Conservation (phyloP, 2,797 vertebrate genomes). For the Pyrocephalus nanus region DNA sequence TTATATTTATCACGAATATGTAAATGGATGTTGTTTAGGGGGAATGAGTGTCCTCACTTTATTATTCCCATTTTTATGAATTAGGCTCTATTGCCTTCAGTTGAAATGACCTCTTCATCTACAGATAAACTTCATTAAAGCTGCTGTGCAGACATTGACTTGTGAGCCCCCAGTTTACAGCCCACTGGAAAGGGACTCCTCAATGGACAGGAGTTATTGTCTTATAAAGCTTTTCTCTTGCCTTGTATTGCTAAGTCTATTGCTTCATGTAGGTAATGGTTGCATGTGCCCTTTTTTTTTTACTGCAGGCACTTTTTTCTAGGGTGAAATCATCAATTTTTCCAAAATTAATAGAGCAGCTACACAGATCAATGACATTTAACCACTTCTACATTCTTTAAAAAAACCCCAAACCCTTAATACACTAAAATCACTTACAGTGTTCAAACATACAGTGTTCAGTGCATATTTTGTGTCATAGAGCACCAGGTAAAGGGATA, state of each 20-base stretch:
- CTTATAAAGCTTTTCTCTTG: neutral
- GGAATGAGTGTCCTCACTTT: neutral
- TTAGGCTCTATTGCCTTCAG: fast-evolving
- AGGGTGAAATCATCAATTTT: neutral
- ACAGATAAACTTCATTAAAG: neutral
- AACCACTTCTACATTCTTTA: neutral
- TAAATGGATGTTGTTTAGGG: neutral
- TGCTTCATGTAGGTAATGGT: neutral
- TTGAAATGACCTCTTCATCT: neutral
- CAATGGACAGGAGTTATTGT: neutral
- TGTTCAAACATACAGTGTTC: neutral
- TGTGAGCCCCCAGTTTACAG: neutral
- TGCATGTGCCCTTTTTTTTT: neutral
- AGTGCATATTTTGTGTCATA: neutral
- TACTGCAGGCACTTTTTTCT: neutral
- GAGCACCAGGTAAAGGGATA: neutral
- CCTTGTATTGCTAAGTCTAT: neutral
- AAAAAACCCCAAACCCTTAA: neutral
- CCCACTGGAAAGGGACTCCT: neutral
- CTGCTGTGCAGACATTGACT: neutral
- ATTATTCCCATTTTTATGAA: neutral
- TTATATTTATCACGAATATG: neutral
- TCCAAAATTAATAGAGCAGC: neutral
- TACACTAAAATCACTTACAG: neutral
- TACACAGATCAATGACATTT: neutral